phyloP scores from a whole-genome alignment of 2,888 invertebrate genomes.

The Epistrophe grossulariae region DNA sequence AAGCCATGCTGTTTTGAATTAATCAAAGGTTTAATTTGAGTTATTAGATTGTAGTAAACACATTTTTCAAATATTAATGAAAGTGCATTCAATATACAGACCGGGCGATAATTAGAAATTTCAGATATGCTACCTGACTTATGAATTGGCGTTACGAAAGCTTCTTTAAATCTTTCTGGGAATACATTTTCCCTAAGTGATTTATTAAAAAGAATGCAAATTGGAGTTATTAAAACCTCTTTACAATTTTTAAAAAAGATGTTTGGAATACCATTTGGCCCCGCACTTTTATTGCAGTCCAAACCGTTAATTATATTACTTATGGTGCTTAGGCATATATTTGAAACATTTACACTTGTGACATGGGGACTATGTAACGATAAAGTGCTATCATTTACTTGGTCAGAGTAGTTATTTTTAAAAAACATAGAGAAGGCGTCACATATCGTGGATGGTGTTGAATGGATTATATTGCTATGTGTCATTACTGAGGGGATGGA shows the following conservation, averaged over 20 bases:
- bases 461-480: not conserved
- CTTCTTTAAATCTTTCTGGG: not conserved
- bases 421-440: not conserved
- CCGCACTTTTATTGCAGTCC: not conserved
- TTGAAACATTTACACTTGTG: not conserved
- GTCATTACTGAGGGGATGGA: not conserved
- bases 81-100: too few relatives aligned
- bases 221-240: not conserved
- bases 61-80: too few relatives aligned
- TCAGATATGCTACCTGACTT: too few relatives aligned
- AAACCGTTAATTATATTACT: not conserved
- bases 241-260: not conserved
- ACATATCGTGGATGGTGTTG: not conserved
- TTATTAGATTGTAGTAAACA: too few relatives aligned
- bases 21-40: too few relatives aligned
- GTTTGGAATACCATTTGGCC: not conserved
- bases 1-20: too few relatives aligned
- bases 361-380: not conserved
- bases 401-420: too few relatives aligned
- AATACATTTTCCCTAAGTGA: not conserved
- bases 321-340: not conserved
- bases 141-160: not conserved
- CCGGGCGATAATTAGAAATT: too few relatives aligned
- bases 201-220: not conserved
- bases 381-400: not conserved